Evolutionary conservation across 1,140 invertebrate species (phyloP).

Genomic region (Drosophila bipectinata): DNA sequence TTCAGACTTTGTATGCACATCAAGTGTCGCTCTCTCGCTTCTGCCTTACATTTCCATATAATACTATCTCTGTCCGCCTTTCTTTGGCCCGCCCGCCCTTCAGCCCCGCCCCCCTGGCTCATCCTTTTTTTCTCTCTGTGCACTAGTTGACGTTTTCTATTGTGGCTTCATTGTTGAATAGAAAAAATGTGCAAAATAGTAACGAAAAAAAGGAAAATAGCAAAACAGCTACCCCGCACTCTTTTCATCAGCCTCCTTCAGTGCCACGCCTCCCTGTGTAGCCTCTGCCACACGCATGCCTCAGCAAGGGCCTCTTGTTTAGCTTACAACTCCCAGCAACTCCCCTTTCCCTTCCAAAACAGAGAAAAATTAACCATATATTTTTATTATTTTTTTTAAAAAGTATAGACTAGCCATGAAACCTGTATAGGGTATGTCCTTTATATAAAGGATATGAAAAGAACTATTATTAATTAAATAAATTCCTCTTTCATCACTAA

Average conservation of each 20-base stretch:
- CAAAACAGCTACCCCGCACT: conserved; percentile 57
- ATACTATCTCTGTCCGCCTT: conserved; percentile 49
- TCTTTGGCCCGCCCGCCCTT: conserved; percentile 12
- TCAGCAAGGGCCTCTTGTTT: conserved; percentile 27
- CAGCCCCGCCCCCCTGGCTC: conserved; percentile 2
- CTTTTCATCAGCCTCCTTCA: conserved; percentile 2
- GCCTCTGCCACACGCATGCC: conserved; percentile 60
- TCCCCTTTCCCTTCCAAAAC: neutral
- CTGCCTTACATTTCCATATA: conserved; percentile 55
- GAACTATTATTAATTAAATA: too few species aligned
- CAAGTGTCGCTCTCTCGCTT: conserved; percentile 67
- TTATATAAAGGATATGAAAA: too few species aligned
- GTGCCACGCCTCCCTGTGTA: neutral
- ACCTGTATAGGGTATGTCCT: too few species aligned
- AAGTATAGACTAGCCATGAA: too few species aligned
- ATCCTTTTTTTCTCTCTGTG: conserved; percentile 36
- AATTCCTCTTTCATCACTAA: neutral
- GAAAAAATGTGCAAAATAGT: conserved; percentile 82
- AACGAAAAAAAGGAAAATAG: conserved; percentile 73
- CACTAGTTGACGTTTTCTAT: conserved; percentile 80
- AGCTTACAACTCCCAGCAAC: conserved; percentile 23
- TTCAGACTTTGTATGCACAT: conserved; percentile 79
- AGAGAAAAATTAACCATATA: neutral
- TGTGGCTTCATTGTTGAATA: conserved; percentile 83
- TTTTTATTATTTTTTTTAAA: too few species aligned